These are phyloP conservation scores for Augochlora pura DNA, from an alignment of 1,140 invertebrate species.

Conservation along the genomic window DNA sequence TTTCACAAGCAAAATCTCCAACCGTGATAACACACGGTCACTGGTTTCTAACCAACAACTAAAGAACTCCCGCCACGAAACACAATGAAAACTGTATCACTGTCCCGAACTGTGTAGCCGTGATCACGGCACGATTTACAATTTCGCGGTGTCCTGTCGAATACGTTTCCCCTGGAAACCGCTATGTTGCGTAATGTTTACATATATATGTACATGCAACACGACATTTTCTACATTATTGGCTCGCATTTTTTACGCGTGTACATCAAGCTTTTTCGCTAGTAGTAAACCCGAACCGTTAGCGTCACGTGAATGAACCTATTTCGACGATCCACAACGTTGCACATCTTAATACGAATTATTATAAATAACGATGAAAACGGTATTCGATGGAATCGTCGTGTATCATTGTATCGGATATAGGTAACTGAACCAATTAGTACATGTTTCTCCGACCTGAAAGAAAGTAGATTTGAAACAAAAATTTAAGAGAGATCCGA, in stretches of 20 bases:
- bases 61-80: neutral
- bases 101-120: neutral
- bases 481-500: neutral
- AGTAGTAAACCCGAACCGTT: neutral
- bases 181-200: conserved; percentile 52
- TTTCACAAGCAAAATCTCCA: conserved; percentile 64
- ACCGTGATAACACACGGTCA: conserved; percentile 42
- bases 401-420: neutral
- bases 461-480: neutral
- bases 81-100: neutral
- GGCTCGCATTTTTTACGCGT: conserved; percentile 11
- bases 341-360: conserved; percentile 22
- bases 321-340: neutral
- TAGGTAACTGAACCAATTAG: conserved; percentile 5
- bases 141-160: conserved; percentile 7
- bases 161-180: conserved; percentile 42
- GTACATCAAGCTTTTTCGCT: neutral
- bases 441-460: neutral
- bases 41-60: neutral
- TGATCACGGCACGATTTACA: conserved; percentile 14
- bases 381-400: neutral
- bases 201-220: conserved; percentile 33
- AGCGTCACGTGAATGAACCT: neutral
- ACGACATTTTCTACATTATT: conserved; percentile 29
- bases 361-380: conserved; percentile 1